Evolutionary conservation across 1,140 invertebrate genomes (phyloP).

Genomic region (Scaptomyza hsui): DNA sequence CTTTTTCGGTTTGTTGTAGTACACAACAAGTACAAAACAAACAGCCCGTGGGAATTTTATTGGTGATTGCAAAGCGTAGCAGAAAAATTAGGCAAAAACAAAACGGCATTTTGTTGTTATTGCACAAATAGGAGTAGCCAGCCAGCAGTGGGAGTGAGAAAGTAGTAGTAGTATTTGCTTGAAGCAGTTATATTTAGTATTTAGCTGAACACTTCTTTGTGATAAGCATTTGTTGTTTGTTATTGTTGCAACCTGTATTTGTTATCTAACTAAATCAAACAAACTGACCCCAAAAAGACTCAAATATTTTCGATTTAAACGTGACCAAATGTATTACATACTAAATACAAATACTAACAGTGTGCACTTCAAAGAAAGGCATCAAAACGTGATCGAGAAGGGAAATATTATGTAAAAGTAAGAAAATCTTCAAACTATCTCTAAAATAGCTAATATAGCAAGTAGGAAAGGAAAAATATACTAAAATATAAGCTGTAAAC

Average conservation of each 20-base stretch:
- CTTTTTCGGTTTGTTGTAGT: slow-evolving; percentile 7
- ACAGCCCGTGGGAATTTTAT: slow-evolving; percentile 70
- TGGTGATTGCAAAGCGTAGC: slow-evolving; percentile 26
- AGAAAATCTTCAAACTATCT: no score
- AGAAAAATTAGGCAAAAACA: slow-evolving; percentile 41
- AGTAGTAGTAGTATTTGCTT: slow-evolving; percentile 2
- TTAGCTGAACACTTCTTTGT: neutral
- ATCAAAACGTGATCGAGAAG: no score
- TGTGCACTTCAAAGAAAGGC: no score
- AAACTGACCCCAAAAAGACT: slow-evolving; percentile 30
- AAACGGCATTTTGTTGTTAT: slow-evolving; percentile 14
- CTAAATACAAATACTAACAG: neutral
- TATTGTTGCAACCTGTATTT: slow-evolving; percentile 7
- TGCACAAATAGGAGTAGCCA: neutral
- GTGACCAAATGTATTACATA: neutral
- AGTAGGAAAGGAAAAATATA: no score
- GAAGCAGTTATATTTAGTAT: neutral
- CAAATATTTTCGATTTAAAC: slow-evolving; percentile 22
- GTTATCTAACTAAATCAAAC: slow-evolving; percentile 42
- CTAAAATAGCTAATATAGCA: no score
- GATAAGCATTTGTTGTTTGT: neutral
- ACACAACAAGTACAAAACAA: slow-evolving; percentile 75
- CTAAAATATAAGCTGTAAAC: no score
- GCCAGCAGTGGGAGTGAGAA: neutral
- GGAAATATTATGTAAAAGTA: no score